Evolutionary conservation across 2,888 invertebrate species (phyloP).

Genomic region (Zaprionus obscuricornis): DNA sequence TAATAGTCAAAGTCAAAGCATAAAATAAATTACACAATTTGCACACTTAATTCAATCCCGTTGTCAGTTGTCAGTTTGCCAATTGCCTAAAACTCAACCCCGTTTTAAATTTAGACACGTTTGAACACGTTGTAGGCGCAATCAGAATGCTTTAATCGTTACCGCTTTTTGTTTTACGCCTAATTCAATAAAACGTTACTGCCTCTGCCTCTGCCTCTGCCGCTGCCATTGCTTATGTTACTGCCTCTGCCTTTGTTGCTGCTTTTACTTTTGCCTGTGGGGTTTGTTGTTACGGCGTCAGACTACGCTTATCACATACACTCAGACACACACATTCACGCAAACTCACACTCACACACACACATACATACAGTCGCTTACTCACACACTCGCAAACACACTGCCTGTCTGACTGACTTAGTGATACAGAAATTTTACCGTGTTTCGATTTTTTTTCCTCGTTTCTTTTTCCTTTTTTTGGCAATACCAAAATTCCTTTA

Average conservation of each 20-base stretch:
- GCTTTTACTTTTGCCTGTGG: too few species aligned
- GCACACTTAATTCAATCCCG: background rate
- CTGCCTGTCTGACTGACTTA: slow-evolving; percentile 50
- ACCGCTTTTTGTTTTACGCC: slow-evolving; percentile 55
- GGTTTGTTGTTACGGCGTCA: slow-evolving; percentile 70
- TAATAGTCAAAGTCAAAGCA: too few species aligned
- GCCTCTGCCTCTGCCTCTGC: slow-evolving; percentile 15
- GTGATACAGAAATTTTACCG: slow-evolving; percentile 79
- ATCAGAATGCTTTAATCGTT: slow-evolving; percentile 55
- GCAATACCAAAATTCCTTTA: slow-evolving; percentile 39
- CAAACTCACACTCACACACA: slow-evolving; percentile 19
- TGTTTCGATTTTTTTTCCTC: slow-evolving; percentile 70
- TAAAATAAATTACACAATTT: slow-evolving; percentile 10
- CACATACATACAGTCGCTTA: slow-evolving; percentile 28
- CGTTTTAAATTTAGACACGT: too few species aligned
- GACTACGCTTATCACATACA: slow-evolving; percentile 65
- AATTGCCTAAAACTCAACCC: background rate
- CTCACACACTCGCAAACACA: slow-evolving; percentile 24
- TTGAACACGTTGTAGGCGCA: background rate
- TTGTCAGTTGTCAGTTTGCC: slow-evolving; percentile 59
- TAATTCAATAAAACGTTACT: slow-evolving; percentile 64
- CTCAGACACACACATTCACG: slow-evolving; percentile 32
- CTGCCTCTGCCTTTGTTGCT: slow-evolving; percentile 35
- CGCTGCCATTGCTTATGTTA: slow-evolving; percentile 15
- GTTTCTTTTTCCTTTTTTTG: slow-evolving; percentile 24